Evolutionary conservation across 2,888 invertebrate genomes (phyloP).

Genomic region (Nephrocerus scutellatus): DNA sequence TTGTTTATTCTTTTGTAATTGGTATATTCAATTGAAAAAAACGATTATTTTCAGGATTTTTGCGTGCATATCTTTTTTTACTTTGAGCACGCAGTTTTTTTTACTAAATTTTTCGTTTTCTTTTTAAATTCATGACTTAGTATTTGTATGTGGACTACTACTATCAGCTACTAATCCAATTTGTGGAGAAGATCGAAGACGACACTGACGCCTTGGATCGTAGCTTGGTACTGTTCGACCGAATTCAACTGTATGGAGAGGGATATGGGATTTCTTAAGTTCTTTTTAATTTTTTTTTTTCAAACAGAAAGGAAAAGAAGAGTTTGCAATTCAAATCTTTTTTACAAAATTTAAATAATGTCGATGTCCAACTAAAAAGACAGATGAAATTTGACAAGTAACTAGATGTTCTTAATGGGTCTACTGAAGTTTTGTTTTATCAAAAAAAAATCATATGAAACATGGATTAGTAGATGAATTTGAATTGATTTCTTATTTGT

Average conservation of each 20-base stretch:
- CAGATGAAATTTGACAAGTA: too few species aligned
- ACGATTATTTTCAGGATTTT: constrained; percentile 9
- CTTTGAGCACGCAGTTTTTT: too few species aligned
- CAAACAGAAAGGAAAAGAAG: constrained; percentile 13
- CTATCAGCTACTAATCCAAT: constrained; percentile 45
- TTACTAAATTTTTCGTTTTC: neutral
- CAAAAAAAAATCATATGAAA: too few species aligned
- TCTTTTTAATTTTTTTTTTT: constrained; percentile 11
- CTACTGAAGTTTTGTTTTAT: too few species aligned
- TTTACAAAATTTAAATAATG: too few species aligned
- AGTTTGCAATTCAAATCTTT: too few species aligned
- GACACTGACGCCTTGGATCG: constrained; percentile 39
- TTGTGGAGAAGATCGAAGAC: constrained; percentile 24
- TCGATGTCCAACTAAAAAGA: too few species aligned
- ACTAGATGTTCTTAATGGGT: too few species aligned
- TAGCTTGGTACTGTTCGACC: constrained; percentile 34
- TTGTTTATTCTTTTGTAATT: constrained; percentile 24
- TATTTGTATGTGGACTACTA: constrained; percentile 27
- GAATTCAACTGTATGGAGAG: constrained; percentile 43
- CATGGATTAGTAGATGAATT: too few species aligned
- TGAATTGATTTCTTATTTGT: too few species aligned
- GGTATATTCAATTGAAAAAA: neutral
- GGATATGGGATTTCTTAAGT: constrained; percentile 27
- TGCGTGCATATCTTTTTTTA: constrained; percentile 9
- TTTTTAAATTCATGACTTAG: neutral